Evolutionary conservation across 2,888 invertebrate species (phyloP), one percentile per base, ranked within the genome.

Genomic region (Hirtodrosophila alboralis): DNA sequence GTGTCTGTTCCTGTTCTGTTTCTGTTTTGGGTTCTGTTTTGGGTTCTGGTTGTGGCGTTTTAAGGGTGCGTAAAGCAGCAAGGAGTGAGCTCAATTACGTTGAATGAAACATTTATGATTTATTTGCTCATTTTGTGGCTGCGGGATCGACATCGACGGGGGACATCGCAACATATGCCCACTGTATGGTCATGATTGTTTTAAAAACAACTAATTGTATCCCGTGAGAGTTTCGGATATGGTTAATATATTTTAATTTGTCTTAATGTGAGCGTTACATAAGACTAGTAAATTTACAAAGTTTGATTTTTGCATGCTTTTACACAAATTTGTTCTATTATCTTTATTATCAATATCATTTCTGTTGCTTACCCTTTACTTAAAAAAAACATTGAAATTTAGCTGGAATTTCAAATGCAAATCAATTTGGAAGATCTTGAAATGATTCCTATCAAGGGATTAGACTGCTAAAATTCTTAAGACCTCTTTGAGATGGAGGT

Each of bases 61-160:
- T 54, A 65, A 40, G 72, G 69, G 72, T 75, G 72, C 38, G 43
- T 51, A 6, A 27, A 30, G 27, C 61, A 44, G 48, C 26, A 10
- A 27, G 65, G 53, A 23, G 44, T 52, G 51, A 61, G 75, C 79
- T 75, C 79, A 80, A 81, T 80, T 79, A 75, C 70, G 64, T 48
- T 67, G 59, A 70, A 71, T 74, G 78, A 61, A 78, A 74, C 80
- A 78, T 80, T 80, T 81, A 80, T 83, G 78, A 83, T 83, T 83
- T 83, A 81, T 80, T 79, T 80, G 80, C 84, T 84, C 83, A 79
- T 84, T 80, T 84, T 63, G 80, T 36, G 83, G 80, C 72, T 37
- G 40, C 33, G 43, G 41, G 26, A 31, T 21, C 57, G 36, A 47
- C 8, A 31, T 21, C 57, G 36, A 47, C 8, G 58, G 56, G 49